Evolutionary conservation across 1,140 invertebrate genomes (phyloP).

Genomic region (Cydia amplana): DNA sequence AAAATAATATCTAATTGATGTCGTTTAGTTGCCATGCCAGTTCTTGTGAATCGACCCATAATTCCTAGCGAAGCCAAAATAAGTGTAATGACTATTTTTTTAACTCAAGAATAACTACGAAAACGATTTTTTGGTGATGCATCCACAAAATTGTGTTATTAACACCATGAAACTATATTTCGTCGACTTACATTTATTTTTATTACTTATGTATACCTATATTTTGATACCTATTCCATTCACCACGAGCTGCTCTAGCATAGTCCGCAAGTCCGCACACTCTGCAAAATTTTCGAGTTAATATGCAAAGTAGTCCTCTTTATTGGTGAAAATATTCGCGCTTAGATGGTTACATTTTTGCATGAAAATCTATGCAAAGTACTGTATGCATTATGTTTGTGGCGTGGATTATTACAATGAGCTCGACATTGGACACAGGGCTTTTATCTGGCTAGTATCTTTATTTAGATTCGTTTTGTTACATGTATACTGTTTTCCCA

Average conservation of each 20-base stretch:
- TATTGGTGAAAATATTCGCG: conserved; percentile 29
- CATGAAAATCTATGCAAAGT: conserved; percentile 16
- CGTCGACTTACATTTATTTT: not conserved
- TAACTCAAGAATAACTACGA: too few species aligned
- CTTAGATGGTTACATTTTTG: conserved; percentile 29
- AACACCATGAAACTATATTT: too few species aligned
- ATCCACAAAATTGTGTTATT: too few species aligned
- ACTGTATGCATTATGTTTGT: not conserved
- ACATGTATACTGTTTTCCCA: too few species aligned
- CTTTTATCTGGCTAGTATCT: not conserved
- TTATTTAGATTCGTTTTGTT: not conserved
- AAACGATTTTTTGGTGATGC: too few species aligned
- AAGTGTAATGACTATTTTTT: too few species aligned
- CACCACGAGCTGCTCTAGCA: conserved; percentile 2
- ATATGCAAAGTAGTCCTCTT: conserved; percentile 24
- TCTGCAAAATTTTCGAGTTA: conserved; percentile 31
- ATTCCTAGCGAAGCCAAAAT: too few species aligned
- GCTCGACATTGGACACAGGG: not conserved
- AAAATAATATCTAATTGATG: too few species aligned
- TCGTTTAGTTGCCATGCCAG: too few species aligned
- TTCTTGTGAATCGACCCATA: too few species aligned
- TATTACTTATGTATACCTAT: not conserved
- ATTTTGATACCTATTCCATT: conserved; percentile 10
- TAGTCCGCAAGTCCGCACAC: not conserved
- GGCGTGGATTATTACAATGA: conserved; percentile 4